Evolutionary conservation across 1,140 invertebrate genomes (phyloP), one percentile per base, ranked within the genome.

Genomic region (Limonius californicus): DNA sequence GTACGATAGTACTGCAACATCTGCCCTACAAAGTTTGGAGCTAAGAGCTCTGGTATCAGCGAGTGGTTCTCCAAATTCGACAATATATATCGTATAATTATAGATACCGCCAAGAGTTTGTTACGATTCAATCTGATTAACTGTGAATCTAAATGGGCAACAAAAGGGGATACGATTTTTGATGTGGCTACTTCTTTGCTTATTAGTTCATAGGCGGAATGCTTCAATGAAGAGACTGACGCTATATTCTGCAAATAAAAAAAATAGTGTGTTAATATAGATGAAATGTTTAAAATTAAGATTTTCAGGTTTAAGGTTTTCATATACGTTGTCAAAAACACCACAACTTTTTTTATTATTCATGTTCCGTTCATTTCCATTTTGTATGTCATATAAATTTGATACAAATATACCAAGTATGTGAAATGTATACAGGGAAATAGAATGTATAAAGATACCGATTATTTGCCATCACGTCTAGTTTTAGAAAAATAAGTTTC

Each of bases 191-290:
- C 66, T 66, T 79, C 71, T 68, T 78, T 75, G 27, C 80, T 79
- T 65, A 86, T 81, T 57, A 81, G 68, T 64, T 83, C 78, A 70
- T 83, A 86, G 30, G 87, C 73, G 42, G 85, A 85, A 75, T 88
- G 85, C 58, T 79, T 78, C 32, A 80, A 74, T 30, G 78, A 80
- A 61, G 79, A 73, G 64, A 82, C 78, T 70, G 83, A 81, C 47
- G 84, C 82, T 56, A 82, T 80, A 59, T 80, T 77, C 85, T 85
- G 74, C 61, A 81, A 80, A 27, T 27, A 27, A 27, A 27, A 27
- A 27, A 27, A 27, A n/a, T n/a, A n/a, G n/a, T n/a, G n/a, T n/a
- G n/a, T n/a, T n/a, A n/a, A n/a, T n/a, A n/a, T n/a, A n/a, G n/a
- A n/a, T n/a, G n/a, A n/a, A n/a, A n/a, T n/a, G n/a, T n/a, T n/a